Conservation (phyloP, 2,113 vertebrate genomes). For the Zeus faber region DNA sequence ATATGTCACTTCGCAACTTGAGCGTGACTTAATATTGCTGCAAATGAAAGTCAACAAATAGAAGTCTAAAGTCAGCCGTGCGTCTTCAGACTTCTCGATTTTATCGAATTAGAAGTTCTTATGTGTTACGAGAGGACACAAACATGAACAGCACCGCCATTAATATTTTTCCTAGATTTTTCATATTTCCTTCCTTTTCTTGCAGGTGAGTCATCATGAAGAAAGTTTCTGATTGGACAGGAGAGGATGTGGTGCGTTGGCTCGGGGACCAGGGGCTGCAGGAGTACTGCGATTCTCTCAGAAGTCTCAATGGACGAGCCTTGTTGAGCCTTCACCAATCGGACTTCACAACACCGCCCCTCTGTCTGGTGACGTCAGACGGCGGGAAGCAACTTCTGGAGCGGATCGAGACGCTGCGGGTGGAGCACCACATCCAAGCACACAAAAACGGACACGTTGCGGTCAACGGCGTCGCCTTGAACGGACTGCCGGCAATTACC, state of each 20-base stretch:
- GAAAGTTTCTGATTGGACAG: constrained; percentile 80
- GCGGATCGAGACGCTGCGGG: constrained; percentile 82
- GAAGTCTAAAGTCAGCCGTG: too few relatives aligned
- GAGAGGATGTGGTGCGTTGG: constrained; percentile 80
- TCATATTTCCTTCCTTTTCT: not conserved
- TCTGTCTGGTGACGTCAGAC: constrained; percentile 79
- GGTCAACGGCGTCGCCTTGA: constrained; percentile 58
- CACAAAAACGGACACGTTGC: constrained; percentile 81
- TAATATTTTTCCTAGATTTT: not conserved
- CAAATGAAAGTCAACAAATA: too few relatives aligned
- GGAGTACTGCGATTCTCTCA: constrained; percentile 80
- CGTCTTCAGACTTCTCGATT: too few relatives aligned
- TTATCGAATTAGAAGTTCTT: too few relatives aligned
- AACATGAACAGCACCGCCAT: too few relatives aligned
- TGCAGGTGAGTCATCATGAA: constrained; percentile 72
- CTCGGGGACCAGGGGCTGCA: constrained; percentile 80
- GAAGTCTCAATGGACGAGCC: constrained; percentile 72
- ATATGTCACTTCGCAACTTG: too few relatives aligned
- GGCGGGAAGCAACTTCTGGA: constrained; percentile 78
- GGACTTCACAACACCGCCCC: constrained; percentile 78
- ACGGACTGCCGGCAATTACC: not conserved
- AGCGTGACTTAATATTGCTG: too few relatives aligned
- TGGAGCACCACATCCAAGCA: constrained; percentile 83
- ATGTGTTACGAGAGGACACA: too few relatives aligned
- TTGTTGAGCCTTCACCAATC: constrained; percentile 77